A percentile compares a stretch with the other conserved stretches of the same genome.
Evolutionary conservation across 2,113 vertebrate genomes (phyloP).

Genomic region (Saimiri boliviensis): DNA sequence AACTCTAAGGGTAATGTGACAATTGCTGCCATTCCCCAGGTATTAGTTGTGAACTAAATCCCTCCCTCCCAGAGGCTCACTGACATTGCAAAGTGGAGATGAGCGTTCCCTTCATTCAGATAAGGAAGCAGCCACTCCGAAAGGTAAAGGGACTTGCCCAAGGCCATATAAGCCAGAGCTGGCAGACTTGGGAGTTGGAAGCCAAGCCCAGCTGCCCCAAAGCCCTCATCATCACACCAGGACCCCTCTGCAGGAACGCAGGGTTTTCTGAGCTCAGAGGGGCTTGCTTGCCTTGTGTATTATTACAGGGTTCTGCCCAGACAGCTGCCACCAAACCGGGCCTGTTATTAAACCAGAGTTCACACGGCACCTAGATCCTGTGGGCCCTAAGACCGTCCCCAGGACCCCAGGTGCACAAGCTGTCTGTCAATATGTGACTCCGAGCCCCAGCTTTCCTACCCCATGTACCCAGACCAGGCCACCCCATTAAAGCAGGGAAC

Average conservation of each 20-base stretch:
- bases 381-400: background rate
- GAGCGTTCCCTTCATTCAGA: background rate
- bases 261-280: too few species aligned
- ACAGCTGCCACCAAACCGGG: background rate
- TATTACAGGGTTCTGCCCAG: background rate
- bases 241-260: rapidly evolving
- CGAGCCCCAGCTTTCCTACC: background rate
- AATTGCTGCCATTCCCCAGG: background rate
- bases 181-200: background rate
- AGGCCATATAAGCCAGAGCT: background rate
- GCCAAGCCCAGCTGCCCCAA: background rate
- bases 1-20: background rate
- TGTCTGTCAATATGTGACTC: background rate
- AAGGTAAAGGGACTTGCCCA: background rate
- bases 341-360: background rate
- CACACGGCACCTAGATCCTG: background rate
- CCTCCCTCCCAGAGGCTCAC: background rate
- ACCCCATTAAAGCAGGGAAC: conserved; percentile 60
- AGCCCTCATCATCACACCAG: background rate
- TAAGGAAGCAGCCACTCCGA: background rate
- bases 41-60: background rate
- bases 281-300: background rate
- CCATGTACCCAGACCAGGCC: background rate
- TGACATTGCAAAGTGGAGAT: background rate
- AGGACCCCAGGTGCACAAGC: background rate